Percentiles rank a stretch among this genome's conserved stretches.
Conservation (phyloP, 2,113 vertebrate species). For the Xenopus tropicalis region DNA sequence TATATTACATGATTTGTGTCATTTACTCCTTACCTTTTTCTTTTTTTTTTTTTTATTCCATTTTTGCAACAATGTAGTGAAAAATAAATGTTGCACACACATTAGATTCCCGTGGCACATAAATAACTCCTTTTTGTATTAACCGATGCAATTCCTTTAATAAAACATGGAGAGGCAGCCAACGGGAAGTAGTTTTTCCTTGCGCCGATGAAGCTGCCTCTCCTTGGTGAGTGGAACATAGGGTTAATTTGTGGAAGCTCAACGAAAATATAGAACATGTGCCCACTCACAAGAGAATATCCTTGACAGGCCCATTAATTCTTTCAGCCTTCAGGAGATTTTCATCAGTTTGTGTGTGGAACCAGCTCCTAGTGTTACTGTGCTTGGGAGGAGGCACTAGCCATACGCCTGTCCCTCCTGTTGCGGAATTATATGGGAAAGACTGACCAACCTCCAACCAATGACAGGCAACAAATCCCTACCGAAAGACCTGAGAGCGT, state of each 20-base stretch:
- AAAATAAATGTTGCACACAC: too few relatives aligned
- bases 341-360: slow-evolving; percentile 34
- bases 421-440: not conserved
- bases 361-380: slow-evolving; percentile 31
- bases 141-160: too few relatives aligned
- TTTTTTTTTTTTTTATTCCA: too few relatives aligned
- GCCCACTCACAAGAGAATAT: slow-evolving; percentile 39
- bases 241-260: slow-evolving; percentile 36
- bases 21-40: too few relatives aligned
- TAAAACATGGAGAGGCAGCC: too few relatives aligned
- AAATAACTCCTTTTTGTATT: too few relatives aligned
- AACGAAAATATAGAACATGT: slow-evolving; percentile 38
- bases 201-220: not conserved
- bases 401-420: not conserved
- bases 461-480: not conserved
- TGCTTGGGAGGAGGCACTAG: not conserved
- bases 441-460: not conserved
- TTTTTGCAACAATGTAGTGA: too few relatives aligned
- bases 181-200: too few relatives aligned
- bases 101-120: too few relatives aligned
- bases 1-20: too few relatives aligned
- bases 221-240: not conserved
- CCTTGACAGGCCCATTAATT: slow-evolving; percentile 42
- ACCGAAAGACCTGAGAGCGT: not conserved
- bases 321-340: slow-evolving; percentile 40